Percentiles rank a stretch among this genome's conserved stretches.
Conservation (phyloP, 2,113 vertebrate species). For the Tupaia chinensis region DNA sequence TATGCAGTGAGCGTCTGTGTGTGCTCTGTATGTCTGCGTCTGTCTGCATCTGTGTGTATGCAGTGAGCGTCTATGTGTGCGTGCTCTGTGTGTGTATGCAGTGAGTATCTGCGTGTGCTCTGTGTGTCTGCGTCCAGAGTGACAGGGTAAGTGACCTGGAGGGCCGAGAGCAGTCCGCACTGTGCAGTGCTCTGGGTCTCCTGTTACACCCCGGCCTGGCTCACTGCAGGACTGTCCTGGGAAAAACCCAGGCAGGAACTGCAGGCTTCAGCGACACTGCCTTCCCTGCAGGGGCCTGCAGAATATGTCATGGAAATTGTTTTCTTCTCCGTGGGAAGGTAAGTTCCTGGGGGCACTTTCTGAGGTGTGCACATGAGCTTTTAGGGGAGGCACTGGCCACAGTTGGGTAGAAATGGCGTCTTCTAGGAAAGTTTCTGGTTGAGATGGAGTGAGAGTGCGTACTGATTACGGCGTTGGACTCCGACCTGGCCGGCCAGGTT, state of each 20-base stretch:
- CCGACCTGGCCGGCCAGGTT: too few relatives aligned
- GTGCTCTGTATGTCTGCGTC: background rate
- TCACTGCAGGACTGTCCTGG: fast-evolving
- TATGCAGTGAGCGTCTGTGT: too few relatives aligned
- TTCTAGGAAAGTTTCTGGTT: background rate
- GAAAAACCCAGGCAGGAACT: fast-evolving
- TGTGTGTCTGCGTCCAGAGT: background rate
- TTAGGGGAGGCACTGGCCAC: background rate
- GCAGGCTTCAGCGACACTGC: background rate
- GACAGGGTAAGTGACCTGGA: background rate
- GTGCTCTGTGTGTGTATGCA: background rate
- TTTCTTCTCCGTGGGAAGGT: background rate
- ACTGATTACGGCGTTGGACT: too few relatives aligned
- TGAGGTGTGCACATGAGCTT: too few relatives aligned
- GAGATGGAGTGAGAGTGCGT: background rate
- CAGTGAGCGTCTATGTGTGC: too few relatives aligned
- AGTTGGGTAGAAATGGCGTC: background rate
- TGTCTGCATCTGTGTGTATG: too few relatives aligned
- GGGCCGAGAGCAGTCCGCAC: too few relatives aligned
- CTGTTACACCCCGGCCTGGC: fast-evolving
- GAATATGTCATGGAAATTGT: background rate
- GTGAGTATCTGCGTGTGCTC: too few relatives aligned
- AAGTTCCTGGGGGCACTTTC: background rate
- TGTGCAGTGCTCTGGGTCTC: fast-evolving
- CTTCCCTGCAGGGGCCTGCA: background rate